Percentiles rank a stretch among this genome's conserved stretches.
phyloP scores from a whole-genome alignment of 2,797 vertebrate genomes.

The Onychomys arenicola region DNA sequence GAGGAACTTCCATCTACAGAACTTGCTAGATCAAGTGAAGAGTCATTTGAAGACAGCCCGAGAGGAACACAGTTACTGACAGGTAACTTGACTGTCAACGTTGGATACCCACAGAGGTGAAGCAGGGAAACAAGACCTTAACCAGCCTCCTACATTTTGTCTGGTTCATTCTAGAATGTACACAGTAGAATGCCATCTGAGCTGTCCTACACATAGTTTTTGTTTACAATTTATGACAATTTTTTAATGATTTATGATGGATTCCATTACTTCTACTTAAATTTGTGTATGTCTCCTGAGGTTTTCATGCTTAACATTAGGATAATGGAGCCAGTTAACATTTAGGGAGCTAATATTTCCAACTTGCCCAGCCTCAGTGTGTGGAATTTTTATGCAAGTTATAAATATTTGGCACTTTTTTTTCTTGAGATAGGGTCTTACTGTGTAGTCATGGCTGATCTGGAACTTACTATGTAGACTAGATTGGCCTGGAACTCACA shows the following conservation, averaged over 20 bases:
- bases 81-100: neutral
- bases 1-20: constrained; percentile 66
- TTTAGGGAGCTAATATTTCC: neutral
- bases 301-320: neutral
- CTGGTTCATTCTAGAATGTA: neutral
- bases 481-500: neutral
- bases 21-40: constrained; percentile 96
- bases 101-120: neutral
- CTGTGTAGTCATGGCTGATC: neutral
- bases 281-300: neutral
- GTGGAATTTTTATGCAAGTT: neutral
- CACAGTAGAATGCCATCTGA: neutral
- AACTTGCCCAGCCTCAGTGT: neutral
- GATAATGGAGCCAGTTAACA: neutral
- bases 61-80: neutral
- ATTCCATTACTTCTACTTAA: neutral
- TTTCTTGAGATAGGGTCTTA: neutral
- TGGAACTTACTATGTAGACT: neutral
- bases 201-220: neutral
- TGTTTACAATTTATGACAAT: neutral
- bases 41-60: constrained; percentile 97
- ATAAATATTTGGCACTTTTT: neutral
- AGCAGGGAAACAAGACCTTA: neutral
- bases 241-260: neutral
- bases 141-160: neutral